These are phyloP conservation scores for Aplochiton taeniatus DNA, from an alignment of 2,797 vertebrate species.

Conservation along the genomic window DNA sequence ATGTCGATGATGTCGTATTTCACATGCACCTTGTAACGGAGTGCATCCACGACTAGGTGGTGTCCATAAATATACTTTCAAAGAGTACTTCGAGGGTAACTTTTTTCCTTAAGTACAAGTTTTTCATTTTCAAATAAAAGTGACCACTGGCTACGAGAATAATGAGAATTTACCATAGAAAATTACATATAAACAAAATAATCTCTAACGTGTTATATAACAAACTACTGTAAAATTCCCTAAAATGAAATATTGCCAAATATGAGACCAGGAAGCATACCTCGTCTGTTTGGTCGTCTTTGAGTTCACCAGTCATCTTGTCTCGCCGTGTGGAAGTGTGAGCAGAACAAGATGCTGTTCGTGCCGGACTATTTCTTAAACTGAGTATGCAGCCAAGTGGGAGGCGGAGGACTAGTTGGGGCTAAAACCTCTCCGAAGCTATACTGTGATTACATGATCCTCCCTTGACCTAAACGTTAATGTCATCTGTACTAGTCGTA, in stretches of 20 bases:
- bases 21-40: constrained; percentile 33
- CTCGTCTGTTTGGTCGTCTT: constrained; percentile 87
- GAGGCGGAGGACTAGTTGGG: constrained; percentile 71
- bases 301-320: constrained; percentile 92
- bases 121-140: too few species aligned
- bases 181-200: constrained; percentile 1
- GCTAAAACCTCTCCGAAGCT: constrained; percentile 44
- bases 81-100: constrained; percentile 3
- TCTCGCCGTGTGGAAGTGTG: constrained; percentile 53
- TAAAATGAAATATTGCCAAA: background rate
- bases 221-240: constrained; percentile 15
- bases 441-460: constrained; percentile 39
- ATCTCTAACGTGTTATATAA: background rate
- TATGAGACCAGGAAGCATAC: constrained; percentile 70
- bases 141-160: too few species aligned
- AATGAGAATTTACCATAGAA: background rate
- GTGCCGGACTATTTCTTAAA: constrained; percentile 60
- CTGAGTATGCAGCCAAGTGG: constrained; percentile 68
- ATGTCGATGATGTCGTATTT: constrained; percentile 10
- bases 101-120: background rate
- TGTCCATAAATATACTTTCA: constrained; percentile 43
- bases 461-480: constrained; percentile 41
- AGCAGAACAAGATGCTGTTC: constrained; percentile 54
- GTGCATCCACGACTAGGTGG: constrained; percentile 29
- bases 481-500: constrained; percentile 25